phyloP scores from a whole-genome alignment of 2,888 invertebrate species.

The Agrilus cyanescens region DNA sequence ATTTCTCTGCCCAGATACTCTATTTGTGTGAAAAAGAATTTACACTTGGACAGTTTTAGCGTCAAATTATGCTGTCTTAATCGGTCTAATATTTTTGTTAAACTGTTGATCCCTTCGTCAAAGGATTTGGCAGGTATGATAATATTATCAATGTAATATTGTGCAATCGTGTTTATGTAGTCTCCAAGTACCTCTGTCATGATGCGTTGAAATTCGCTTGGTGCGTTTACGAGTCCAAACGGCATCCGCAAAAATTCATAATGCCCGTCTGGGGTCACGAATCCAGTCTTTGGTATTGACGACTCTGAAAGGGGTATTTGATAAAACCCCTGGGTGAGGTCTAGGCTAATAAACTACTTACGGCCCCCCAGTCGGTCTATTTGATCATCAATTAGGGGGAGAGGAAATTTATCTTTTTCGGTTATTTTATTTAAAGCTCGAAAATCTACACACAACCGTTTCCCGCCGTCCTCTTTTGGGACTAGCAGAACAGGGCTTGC shows the following conservation, averaged over 20 bases:
- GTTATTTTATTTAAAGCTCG: slow-evolving; percentile 4
- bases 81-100: slow-evolving; percentile 7
- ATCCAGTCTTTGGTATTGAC: slow-evolving; percentile 5
- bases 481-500: slow-evolving; percentile 5
- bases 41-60: slow-evolving; percentile 11
- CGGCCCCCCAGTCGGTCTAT: slow-evolving; percentile 1
- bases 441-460: slow-evolving; percentile 5
- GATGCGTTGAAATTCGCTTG: slow-evolving; percentile 1
- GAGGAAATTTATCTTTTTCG: slow-evolving; percentile 3
- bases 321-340: slow-evolving; percentile 2
- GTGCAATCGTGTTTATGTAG: slow-evolving; percentile 1
- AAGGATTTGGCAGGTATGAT: slow-evolving; percentile 13
- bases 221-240: slow-evolving; percentile 1
- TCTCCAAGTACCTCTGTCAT: slow-evolving; percentile 1
- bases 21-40: slow-evolving; percentile 10
- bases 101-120: slow-evolving; percentile 11
- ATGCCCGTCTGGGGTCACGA: slow-evolving; percentile 1
- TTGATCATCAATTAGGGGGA: slow-evolving; percentile 4
- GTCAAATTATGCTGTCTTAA: slow-evolving; percentile 8
- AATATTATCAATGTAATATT: slow-evolving; percentile 12
- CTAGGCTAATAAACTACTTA: slow-evolving; percentile 4
- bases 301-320: slow-evolving; percentile 7
- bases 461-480: slow-evolving; percentile 1
- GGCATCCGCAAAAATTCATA: background rate
- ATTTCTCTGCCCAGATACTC: slow-evolving; percentile 13